Conservation (phyloP, 2,888 invertebrate species). For the Melieria crassipennis region DNA sequence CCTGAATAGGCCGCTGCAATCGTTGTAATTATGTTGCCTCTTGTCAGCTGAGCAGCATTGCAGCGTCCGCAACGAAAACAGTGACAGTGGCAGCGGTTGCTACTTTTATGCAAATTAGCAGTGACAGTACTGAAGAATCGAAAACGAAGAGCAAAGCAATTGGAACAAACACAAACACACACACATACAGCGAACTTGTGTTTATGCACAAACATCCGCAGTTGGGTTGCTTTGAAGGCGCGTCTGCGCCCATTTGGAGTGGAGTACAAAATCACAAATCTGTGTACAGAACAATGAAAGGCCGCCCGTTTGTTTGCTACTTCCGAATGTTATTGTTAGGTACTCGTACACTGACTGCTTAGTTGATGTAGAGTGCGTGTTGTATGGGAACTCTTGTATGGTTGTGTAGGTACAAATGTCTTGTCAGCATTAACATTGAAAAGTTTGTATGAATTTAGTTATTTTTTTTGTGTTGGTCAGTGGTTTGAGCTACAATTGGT, state of each 20-base stretch:
- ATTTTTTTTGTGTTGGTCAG: too few relatives aligned
- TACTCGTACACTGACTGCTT: too few relatives aligned
- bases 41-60: slow-evolving; percentile 46
- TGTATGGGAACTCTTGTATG: too few relatives aligned
- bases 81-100: slow-evolving; percentile 3
- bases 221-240: not conserved
- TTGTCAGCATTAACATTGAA: too few relatives aligned
- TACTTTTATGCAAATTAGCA: slow-evolving; percentile 32
- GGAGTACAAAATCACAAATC: slow-evolving; percentile 21
- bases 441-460: too few relatives aligned
- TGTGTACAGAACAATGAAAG: slow-evolving; percentile 1
- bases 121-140: slow-evolving; percentile 24
- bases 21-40: slow-evolving; percentile 63
- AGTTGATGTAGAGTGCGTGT: too few relatives aligned
- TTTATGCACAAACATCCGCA: not conserved
- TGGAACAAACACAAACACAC: not conserved
- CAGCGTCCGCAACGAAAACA: not conserved
- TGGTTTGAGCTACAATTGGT: too few relatives aligned
- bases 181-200: slow-evolving; percentile 3
- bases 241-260: not conserved
- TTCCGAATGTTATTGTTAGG: too few relatives aligned
- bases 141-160: slow-evolving; percentile 16
- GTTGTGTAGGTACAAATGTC: too few relatives aligned
- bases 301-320: too few relatives aligned
- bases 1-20: slow-evolving; percentile 61